These are phyloP conservation scores for Leptodactylus fallax DNA, from an alignment of 2,797 vertebrate species.

Conservation along the genomic window DNA sequence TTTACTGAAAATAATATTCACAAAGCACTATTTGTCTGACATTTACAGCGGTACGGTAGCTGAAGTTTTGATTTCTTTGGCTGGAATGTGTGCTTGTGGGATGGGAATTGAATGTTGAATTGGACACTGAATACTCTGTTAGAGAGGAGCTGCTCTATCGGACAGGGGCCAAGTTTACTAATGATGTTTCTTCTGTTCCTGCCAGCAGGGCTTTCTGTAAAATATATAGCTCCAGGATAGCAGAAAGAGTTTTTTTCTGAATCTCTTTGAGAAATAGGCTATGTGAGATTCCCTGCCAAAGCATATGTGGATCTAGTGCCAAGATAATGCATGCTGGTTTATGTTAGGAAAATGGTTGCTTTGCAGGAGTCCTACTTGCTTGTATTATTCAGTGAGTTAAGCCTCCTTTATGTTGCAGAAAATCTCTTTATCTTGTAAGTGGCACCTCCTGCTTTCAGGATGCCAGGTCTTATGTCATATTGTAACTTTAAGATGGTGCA, in stretches of 20 bases:
- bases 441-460: neutral
- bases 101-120: neutral
- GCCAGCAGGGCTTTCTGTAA: slow-evolving; percentile 43
- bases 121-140: slow-evolving; percentile 46
- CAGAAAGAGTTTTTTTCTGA: slow-evolving; percentile 5
- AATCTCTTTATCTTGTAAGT: slow-evolving; percentile 36
- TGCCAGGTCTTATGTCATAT: neutral
- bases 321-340: neutral
- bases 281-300: slow-evolving; percentile 9
- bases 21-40: neutral
- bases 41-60: too few species aligned
- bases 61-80: neutral
- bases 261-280: slow-evolving; percentile 12
- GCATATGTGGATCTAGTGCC: slow-evolving; percentile 3
- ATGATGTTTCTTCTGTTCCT: slow-evolving; percentile 48
- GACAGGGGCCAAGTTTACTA: slow-evolving; percentile 43
- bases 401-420: slow-evolving; percentile 31
- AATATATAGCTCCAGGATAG: slow-evolving; percentile 43
- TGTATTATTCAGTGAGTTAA: slow-evolving; percentile 39
- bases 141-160: slow-evolving; percentile 8
- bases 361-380: neutral
- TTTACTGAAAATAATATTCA: neutral
- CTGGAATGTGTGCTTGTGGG: slow-evolving; percentile 26
- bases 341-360: slow-evolving; percentile 30
- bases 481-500: neutral